Conservation (phyloP, 2,113 vertebrate species). For the Megaceryle maxima region DNA sequence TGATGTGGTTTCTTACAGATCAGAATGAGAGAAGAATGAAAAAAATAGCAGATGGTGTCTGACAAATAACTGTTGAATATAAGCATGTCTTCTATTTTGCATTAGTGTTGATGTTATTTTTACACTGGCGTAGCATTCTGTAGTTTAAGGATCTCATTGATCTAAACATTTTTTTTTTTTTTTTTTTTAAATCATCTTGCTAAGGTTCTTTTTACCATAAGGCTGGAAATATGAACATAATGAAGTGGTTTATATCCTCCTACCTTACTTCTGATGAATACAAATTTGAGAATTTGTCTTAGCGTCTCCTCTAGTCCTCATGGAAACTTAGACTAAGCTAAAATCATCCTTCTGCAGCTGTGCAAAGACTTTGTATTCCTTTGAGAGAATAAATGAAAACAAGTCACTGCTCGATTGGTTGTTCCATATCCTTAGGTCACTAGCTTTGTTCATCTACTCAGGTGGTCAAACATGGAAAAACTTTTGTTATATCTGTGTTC, state of each 20-base stretch:
- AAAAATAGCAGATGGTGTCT: conserved; percentile 65
- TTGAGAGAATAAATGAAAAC: background rate
- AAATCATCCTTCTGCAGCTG: background rate
- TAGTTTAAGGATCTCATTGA: background rate
- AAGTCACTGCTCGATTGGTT: background rate
- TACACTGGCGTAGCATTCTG: background rate
- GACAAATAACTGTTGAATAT: conserved; percentile 59
- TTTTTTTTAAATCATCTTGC: background rate
- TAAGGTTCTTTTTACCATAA: background rate
- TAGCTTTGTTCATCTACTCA: background rate
- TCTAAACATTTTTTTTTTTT: background rate
- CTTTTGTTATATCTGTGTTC: background rate
- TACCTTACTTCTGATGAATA: background rate
- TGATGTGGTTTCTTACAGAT: conserved; percentile 76
- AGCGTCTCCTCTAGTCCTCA: background rate
- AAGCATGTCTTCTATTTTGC: background rate
- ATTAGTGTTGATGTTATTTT: background rate
- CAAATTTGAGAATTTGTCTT: background rate
- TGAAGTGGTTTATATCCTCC: background rate
- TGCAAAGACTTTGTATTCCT: background rate
- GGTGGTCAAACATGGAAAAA: background rate
- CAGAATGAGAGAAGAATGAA: conserved; percentile 72
- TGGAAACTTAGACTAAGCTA: background rate
- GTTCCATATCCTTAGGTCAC: background rate
- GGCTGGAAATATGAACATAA: background rate